These are phyloP conservation scores for Forbesichthys papilliferus DNA, from an alignment of 2,113 vertebrate genomes.

Conservation along the genomic window DNA sequence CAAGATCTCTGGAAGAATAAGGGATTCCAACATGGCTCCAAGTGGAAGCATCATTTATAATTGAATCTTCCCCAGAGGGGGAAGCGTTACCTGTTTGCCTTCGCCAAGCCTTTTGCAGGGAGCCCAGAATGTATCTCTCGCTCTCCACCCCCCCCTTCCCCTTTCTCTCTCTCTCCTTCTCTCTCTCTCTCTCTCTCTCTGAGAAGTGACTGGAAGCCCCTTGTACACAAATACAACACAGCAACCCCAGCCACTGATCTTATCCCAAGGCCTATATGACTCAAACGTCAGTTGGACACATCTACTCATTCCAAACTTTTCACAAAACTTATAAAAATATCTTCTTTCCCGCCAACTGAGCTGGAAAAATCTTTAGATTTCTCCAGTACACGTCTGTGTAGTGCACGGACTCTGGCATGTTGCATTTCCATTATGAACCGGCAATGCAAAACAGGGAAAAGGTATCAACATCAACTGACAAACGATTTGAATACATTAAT, in stretches of 20 bases:
- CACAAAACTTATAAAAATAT: slow-evolving; percentile 35
- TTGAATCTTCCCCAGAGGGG: slow-evolving; percentile 73
- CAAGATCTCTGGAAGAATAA: slow-evolving; percentile 70
- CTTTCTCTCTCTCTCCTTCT: background rate
- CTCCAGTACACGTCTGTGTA: background rate
- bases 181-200: slow-evolving; percentile 15
- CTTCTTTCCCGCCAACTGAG: slow-evolving; percentile 3
- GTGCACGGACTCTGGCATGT: background rate
- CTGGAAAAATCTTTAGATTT: slow-evolving; percentile 15
- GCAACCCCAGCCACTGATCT: slow-evolving; percentile 53
- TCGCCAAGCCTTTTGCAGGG: slow-evolving; percentile 51
- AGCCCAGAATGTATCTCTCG: slow-evolving; percentile 38
- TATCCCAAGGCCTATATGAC: slow-evolving; percentile 49
- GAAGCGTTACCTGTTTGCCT: slow-evolving; percentile 57
- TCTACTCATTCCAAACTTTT: slow-evolving; percentile 46
- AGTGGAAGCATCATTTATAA: slow-evolving; percentile 77
- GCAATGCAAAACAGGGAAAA: too few relatives aligned
- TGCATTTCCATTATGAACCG: background rate
- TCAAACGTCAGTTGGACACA: slow-evolving; percentile 53
- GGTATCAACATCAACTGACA: too few relatives aligned
- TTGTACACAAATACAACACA: slow-evolving; percentile 44
- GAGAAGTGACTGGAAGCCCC: slow-evolving; percentile 39
- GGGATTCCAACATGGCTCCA: slow-evolving; percentile 70
- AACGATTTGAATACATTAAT: too few relatives aligned
- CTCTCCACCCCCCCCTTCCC: background rate